phyloP scores from a whole-genome alignment of 2,888 invertebrate genomes.

The Sinotaia quadrata region DNA sequence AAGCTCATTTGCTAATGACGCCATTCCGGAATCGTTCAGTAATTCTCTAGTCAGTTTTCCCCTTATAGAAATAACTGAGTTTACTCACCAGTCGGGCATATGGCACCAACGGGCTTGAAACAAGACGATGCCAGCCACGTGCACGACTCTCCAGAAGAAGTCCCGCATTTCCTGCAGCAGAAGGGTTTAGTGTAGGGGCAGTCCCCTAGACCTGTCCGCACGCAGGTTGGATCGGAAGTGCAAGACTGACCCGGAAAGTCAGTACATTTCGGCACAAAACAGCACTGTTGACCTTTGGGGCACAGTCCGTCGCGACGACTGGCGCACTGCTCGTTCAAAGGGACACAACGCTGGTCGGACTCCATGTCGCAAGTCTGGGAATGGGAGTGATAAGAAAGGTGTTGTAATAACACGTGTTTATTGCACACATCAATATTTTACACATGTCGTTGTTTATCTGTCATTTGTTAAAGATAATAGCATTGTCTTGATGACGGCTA shows the following conservation, averaged over 20 bases:
- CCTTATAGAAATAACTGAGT: no score
- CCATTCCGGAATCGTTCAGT: no score
- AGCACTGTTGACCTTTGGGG: not conserved
- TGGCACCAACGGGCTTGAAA: not conserved
- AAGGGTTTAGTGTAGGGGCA: not conserved
- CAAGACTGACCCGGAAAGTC: not conserved
- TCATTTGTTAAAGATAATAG: no score
- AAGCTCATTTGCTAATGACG: no score
- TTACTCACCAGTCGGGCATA: not conserved
- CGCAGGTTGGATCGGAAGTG: not conserved
- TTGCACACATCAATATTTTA: not conserved
- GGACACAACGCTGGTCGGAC: not conserved
- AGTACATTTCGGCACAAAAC: not conserved
- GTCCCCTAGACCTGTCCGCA: not conserved
- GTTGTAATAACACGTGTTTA: no score
- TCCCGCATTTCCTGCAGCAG: not conserved
- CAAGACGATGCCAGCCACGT: not conserved
- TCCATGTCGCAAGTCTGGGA: not conserved
- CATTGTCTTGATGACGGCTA: no score
- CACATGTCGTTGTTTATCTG: not conserved
- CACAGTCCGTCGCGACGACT: not conserved
- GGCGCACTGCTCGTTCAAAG: not conserved
- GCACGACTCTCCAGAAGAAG: not conserved
- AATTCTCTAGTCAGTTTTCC: no score
- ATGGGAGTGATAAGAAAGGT: no score